phyloP scores from a whole-genome alignment of 2,888 invertebrate genomes.

The Hirudinaria manillensis region DNA sequence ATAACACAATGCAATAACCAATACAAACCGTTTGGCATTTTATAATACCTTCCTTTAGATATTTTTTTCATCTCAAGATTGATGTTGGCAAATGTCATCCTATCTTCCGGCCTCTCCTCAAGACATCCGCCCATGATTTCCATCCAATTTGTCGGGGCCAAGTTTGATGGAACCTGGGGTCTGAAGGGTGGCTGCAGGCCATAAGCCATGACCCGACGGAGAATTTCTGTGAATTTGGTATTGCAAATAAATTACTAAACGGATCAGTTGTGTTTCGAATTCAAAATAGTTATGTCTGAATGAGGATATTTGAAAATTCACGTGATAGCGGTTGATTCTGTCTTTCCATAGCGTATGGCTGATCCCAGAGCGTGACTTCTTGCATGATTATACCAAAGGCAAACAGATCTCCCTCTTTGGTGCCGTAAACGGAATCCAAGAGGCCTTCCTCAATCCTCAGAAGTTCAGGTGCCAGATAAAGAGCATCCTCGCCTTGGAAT shows the following conservation, averaged over 20 bases:
- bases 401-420: constrained; percentile 21
- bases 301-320: background rate
- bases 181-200: constrained; percentile 18
- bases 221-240: constrained; percentile 17
- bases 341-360: constrained; percentile 17
- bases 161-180: constrained; percentile 25
- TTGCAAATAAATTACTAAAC: no score
- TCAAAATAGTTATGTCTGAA: no score
- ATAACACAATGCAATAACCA: no score
- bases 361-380: constrained; percentile 23
- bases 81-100: constrained; percentile 31
- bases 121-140: constrained; percentile 32
- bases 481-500: constrained; percentile 1
- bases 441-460: background rate
- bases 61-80: constrained; percentile 16
- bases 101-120: constrained; percentile 28
- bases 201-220: background rate
- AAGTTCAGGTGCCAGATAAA: constrained; percentile 23
- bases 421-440: background rate
- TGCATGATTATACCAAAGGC: constrained; percentile 28
- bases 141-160: constrained; percentile 29
- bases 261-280: no score
- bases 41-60: constrained; percentile 18
- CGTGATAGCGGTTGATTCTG: constrained; percentile 20
- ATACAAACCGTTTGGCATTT: background rate